Conservation (phyloP, 1,140 invertebrate genomes). For the Nautilus pompilius region DNA sequence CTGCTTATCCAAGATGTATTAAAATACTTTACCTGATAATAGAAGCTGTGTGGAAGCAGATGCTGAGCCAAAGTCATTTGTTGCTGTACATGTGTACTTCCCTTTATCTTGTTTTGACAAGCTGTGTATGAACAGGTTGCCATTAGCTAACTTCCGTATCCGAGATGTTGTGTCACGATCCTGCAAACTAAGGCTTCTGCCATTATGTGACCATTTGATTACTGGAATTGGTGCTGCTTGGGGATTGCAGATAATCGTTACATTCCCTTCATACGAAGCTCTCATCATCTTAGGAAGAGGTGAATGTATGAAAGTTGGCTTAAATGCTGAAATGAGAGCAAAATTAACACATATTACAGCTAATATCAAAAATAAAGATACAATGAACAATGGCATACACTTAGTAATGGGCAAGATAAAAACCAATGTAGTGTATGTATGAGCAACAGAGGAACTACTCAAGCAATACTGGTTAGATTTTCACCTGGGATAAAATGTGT, state of each 20-base stretch:
- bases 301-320: slow-evolving; percentile 84
- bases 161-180: not conserved
- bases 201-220: slow-evolving; percentile 89
- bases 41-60: slow-evolving; percentile 19
- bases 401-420: no score
- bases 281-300: slow-evolving; percentile 85
- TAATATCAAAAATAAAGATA: no score
- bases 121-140: slow-evolving; percentile 40
- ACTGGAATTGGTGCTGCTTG: slow-evolving; percentile 89
- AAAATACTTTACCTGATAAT: not conserved
- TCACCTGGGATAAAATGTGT: not conserved
- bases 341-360: not conserved
- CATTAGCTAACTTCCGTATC: slow-evolving; percentile 26
- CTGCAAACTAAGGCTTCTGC: slow-evolving; percentile 66
- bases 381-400: no score
- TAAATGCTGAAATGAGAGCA: slow-evolving; percentile 63
- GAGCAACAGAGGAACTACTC: not conserved
- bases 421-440: no score
- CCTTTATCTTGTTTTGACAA: slow-evolving; percentile 42
- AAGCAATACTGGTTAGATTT: not conserved
- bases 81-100: slow-evolving; percentile 50
- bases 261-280: slow-evolving; percentile 84
- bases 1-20: not conserved
- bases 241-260: slow-evolving; percentile 86
- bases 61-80: slow-evolving; percentile 24